Evolutionary conservation across 2,888 invertebrate species (phyloP), one percentile per base, ranked within the genome.

Genomic region (Sphaerophoria rueppellii): DNA sequence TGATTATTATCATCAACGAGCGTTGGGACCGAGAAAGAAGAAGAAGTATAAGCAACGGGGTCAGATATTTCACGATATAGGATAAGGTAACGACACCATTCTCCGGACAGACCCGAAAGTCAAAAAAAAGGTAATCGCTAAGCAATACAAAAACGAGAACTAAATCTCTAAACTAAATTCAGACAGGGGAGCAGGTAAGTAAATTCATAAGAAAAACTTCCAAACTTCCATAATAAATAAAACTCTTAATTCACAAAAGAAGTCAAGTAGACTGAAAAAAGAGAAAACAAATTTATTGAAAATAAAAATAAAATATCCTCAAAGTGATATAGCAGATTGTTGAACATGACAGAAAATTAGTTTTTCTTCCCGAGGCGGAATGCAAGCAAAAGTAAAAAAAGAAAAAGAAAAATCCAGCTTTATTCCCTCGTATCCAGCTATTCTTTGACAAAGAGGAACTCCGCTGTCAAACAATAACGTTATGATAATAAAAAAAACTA

Each of bases 311-410:
- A 76, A 82, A 81, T 24, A 24, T 81, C 73, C 75, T 81, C 77
- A 85, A 85, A 83, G 80, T 77, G 76, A 85, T 72, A 81, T 77
- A 76, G 63, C 76, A 77, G 69, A 85, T 85, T 85, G 81, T 81
- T 85, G 76, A 81, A 76, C 72, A 85, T 77, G 72, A 75, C 73
- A 73, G 72, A 71, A 85, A 81, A 81, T 85, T 85, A 85, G 77
- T 85, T 81, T 81, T 73, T 48, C 40, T 73, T 69, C 81, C 76
- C 75, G 57, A 72, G 83, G 79, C 74, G 67, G 37, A 57, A 14
- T 35, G 46, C 61, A 52, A 46, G 74, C 73, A 16, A 34, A 50
- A 63, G 37, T 24, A 34, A 60, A 73, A 65, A 50, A 79, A 43
- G 35, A 46, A 65, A 70, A 58, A 71, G 50, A 69, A 71, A 71